Conservation (phyloP, 2,888 invertebrate species). For the Plagodis pulveraria region DNA sequence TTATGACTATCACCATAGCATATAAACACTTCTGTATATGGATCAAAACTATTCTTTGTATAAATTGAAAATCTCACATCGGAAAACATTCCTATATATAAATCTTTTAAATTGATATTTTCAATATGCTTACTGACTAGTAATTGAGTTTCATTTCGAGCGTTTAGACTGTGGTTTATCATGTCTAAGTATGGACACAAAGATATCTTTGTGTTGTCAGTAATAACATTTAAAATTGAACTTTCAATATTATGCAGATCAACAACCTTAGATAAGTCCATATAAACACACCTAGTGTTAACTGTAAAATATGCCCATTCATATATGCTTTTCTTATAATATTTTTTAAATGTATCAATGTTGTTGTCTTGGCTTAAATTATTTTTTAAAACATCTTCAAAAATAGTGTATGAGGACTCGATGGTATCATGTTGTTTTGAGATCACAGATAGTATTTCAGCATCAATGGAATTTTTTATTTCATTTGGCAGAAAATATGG, state of each 20-base stretch:
- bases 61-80: conserved; percentile 76
- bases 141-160: conserved; percentile 82
- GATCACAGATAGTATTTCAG: conserved; percentile 81
- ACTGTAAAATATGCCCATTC: conserved; percentile 94
- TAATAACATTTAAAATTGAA: conserved; percentile 69
- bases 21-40: conserved; percentile 92
- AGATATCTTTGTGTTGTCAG: conserved; percentile 88
- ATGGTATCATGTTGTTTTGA: conserved; percentile 80
- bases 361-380: conserved; percentile 60
- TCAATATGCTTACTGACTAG: conserved; percentile 62
- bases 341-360: conserved; percentile 67
- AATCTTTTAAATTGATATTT: conserved; percentile 56
- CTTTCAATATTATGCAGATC: conserved; percentile 72
- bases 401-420: conserved; percentile 70
- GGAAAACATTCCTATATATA: conserved; percentile 64
- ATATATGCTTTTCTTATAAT: conserved; percentile 75
- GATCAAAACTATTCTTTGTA: conserved; percentile 81
- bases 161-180: conserved; percentile 92
- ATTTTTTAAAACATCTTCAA: conserved; percentile 71
- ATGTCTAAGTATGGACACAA: conserved; percentile 95
- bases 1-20: conserved; percentile 95
- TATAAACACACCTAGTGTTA: conserved; percentile 93
- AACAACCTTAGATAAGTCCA: conserved; percentile 80
- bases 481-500: conserved; percentile 87
- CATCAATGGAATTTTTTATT: conserved; percentile 84